A percentile compares a stretch with the other conserved stretches of the same genome.
phyloP scores from a whole-genome alignment of 2,113 vertebrate genomes.

The Amphilophus citrinellus region DNA sequence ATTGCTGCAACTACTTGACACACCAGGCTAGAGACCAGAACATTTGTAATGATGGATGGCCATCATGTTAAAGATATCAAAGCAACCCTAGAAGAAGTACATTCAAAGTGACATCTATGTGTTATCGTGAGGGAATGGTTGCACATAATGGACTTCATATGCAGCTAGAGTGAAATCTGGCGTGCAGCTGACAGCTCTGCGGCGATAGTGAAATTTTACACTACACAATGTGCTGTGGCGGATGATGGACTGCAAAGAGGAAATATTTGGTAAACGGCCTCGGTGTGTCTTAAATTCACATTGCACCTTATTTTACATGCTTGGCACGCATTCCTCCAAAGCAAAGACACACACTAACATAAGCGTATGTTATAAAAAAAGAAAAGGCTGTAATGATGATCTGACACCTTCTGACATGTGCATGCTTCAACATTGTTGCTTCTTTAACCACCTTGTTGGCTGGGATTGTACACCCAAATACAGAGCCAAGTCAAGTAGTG shows the following conservation, averaged over 20 bases:
- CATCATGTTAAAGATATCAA: conserved; percentile 68
- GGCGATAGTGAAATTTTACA: conserved; percentile 55
- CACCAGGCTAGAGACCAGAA: conserved; percentile 49
- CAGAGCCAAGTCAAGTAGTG: conserved; percentile 74
- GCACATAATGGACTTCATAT: conserved; percentile 74
- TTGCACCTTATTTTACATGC: conserved; percentile 14
- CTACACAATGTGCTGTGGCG: conserved; percentile 4
- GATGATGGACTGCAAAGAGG: conserved; percentile 32
- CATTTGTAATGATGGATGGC: conserved; percentile 68
- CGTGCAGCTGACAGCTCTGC: conserved; percentile 63
- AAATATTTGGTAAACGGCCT: conserved; percentile 17
- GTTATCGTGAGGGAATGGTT: conserved; percentile 58
- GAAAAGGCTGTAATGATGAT: conserved; percentile 28
- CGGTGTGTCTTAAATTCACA: conserved; percentile 19
- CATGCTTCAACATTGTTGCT: conserved; percentile 57
- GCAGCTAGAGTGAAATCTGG: conserved; percentile 61
- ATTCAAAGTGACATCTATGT: conserved; percentile 67
- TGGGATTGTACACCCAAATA: conserved; percentile 44
- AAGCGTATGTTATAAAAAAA: neutral
- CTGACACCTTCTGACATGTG: conserved; percentile 61
- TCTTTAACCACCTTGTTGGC: conserved; percentile 77
- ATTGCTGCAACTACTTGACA: conserved; percentile 54
- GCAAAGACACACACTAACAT: neutral
- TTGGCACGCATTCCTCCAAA: neutral
- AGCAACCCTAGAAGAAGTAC: conserved; percentile 64